These are phyloP conservation scores for Ophiothrix spiculata DNA, from an alignment of 35 echinoderm and acorn worm species.

Conservation along the genomic window DNA sequence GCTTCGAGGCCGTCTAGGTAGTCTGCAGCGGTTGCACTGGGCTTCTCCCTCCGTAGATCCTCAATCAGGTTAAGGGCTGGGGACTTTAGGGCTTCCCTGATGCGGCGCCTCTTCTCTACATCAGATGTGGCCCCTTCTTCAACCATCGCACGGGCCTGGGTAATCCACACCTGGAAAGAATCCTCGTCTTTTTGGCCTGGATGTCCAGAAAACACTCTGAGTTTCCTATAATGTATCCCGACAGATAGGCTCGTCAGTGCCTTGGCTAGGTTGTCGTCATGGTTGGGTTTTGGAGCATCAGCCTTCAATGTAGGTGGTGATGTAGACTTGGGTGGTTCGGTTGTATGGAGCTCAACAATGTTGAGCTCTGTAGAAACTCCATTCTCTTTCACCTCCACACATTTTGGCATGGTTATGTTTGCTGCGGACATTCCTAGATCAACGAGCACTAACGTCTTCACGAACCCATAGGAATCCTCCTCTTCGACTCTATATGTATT, in stretches of 20 bases:
- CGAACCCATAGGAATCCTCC: no score
- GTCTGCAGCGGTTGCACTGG: conserved; percentile 10
- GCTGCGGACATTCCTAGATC: no score
- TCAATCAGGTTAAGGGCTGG: conserved; percentile 44
- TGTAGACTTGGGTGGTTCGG: no score
- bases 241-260: background rate
- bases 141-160: conserved; percentile 10
- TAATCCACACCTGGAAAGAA: conserved; percentile 16
- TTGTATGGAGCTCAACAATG: no score
- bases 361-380: no score
- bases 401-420: no score
- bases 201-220: conserved; percentile 33
- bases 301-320: no score
- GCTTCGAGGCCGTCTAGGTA: conserved; percentile 34
- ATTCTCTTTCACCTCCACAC: no score
- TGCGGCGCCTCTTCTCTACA: conserved; percentile 13
- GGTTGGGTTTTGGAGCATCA: no score
- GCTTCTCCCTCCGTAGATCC: conserved; percentile 22
- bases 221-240: conserved; percentile 43
- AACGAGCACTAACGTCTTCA: no score
- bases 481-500: no score
- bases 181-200: conserved; percentile 25
- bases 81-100: conserved; percentile 20
- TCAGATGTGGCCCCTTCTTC: conserved; percentile 21
- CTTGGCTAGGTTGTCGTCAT: no score